Base-by-base conservation (phyloP, 2,797 vertebrate genomes). In the Sebastes nivosus region DNA sequence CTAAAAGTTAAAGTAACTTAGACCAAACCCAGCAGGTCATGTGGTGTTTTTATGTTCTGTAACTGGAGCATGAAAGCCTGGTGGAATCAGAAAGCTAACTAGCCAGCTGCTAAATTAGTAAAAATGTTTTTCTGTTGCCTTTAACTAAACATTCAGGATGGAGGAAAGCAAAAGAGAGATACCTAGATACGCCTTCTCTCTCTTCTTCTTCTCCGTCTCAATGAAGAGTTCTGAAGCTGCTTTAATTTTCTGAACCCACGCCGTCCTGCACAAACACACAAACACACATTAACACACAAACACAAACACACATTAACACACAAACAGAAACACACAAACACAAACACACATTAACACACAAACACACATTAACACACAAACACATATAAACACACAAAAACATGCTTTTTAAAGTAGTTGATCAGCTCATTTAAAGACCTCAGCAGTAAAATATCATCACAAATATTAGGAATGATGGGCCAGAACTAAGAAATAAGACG, bases 171-270 rank as follows among this genome's bases (percentile, higher is more conserved):
- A 12, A 20, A 30, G 2, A 32, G 24, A 27, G 1, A 8, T 95
- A 99, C 98, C 98, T 74, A 99, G 92, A 90, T 99, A 99, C 0
- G 98, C 98, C 79, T 99, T 99, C 91, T 99, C 98, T 46, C 98
- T 95, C 94, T 99, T 99, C 96, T 98, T 99, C 89, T 99, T 99
- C 94, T 99, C 98, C 0, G 98, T 99, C 94, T 99, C 98, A 54
- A 99, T 99, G 93, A 99, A 99, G 85, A 99, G 97, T 70, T 99
- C 98, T 2, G 98, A 99, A 12, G 98, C 98, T 2, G 98, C 98
- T 91, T 99, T 99, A 75, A 99, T 99, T 88, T 99, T 99, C 95
- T 99, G 98, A 83, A 99, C 98, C 98, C 98, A 99, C 50, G 98
- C 98, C 8, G 98, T 99, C 96, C 98, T 99, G 80, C 77, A 75